Base-by-base conservation (phyloP, 2,113 vertebrate species). In the Brienomyrus longianalis region DNA sequence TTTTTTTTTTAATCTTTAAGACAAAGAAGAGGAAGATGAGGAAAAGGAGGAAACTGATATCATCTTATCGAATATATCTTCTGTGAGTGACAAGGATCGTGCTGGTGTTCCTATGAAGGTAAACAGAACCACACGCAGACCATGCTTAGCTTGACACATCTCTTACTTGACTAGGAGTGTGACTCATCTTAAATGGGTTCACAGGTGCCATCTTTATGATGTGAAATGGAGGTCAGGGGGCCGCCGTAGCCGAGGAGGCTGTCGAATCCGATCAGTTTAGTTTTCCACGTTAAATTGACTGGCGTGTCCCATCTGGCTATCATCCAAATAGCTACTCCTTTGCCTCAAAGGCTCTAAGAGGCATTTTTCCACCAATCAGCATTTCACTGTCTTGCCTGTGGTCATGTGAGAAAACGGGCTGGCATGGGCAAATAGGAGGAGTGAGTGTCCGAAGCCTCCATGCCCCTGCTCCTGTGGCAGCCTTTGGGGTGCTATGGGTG, bases 101-200 rank as follows among this genome's bases (percentile, higher is more conserved):
- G 92, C 93, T 1, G 95, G 93, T 77, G 93, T 92, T 17, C 90
- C 90, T 3, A 90, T 93, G 9, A 95, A 96, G 94, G 96, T 96
- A 93, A 35, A 43, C 51, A 19, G 10, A 13, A 83, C 23, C 7
- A 11, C 17, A 80, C 5, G n/a, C 4, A 31, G 66, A 43, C 70
- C 70, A 2, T 74, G 13, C 31, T 74, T 74, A 74, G 3, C 15
- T 77, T 23, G 47, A 83, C 74, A 45, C 43, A 19, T 7, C 3
- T 48, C 17, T 45, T 13, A 1, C 43, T 43, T 19, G 9, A 39
- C 31, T 7, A 77, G 31, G 70, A 39, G 70, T 35, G n/a, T 74
- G 27, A 11, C 27, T 80, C n/a, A 4, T 11, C 23, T 48, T n/a
- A 48, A 85, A 27, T 23, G n/a, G n/a, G 83, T 51, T 48, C 83